Evolutionary conservation across 2,113 vertebrate genomes (phyloP), one percentile per base, ranked within the genome.

Genomic region (Triplophysa tibetana): DNA sequence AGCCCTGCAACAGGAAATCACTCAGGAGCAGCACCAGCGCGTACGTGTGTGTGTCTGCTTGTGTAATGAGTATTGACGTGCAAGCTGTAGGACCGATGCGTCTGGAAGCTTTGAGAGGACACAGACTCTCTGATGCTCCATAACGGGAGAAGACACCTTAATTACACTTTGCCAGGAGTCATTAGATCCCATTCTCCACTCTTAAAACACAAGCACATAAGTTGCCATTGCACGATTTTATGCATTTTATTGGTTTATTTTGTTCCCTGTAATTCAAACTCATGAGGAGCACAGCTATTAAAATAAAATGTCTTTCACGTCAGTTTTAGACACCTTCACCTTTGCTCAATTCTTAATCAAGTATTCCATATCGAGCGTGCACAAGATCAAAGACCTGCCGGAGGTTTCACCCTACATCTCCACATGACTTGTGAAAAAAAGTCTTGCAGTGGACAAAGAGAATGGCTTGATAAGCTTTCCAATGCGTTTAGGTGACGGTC

Each of bases 71-170:
- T 81, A 81, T 70, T 56, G 65, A 70, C 62, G 12, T 75, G 64
- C 8, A 21, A 64, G 74, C 33, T 48, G 70, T 70, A 29, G 75
- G 81, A 80, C 80, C 66, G n/a, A 81, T 82, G 72, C 54, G 62
- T 81, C 70, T 75, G 75, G 69, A 78, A 81, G 69, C 48, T 70
- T 70, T 78, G 78, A 78, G 79, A 69, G 74, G 74, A 80, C 26
- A 21, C 78, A 61, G 74, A 26, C 60, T 65, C 48, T 75, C 23
- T 78, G 65, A 68, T 81, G 56, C 76, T 60, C 56, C 50, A 73
- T 82, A 84, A 83, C 72, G 77, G 65, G 48, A 79, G 82, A 84
- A 78, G 77, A 41, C 78, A 75, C 63, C 73, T 82, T 84, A 81
- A 84, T 86, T 83, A 86, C 76, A 81, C 70, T 54, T 69, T 26